These are phyloP conservation scores for Oreochromis spilurus DNA, from an alignment of 2,113 vertebrate species.

Conservation along the genomic window DNA sequence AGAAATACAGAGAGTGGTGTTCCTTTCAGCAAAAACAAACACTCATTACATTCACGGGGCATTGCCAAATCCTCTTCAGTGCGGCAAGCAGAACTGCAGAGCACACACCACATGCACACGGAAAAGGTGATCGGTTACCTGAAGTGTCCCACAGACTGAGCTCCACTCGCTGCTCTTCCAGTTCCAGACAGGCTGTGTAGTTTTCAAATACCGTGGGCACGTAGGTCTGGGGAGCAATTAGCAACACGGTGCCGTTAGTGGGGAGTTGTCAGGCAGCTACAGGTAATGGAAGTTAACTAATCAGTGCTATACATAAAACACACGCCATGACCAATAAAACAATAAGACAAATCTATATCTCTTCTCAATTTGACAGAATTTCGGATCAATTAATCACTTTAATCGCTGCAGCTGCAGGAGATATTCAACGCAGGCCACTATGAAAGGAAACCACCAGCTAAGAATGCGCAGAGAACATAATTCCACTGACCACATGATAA, in stretches of 20 bases:
- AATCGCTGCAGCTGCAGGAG: slow-evolving; percentile 1
- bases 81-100: background rate
- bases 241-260: slow-evolving; percentile 34
- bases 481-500: background rate
- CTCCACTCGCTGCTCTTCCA: slow-evolving; percentile 92
- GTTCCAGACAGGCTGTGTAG: slow-evolving; percentile 93
- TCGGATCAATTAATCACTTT: background rate
- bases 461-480: background rate
- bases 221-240: slow-evolving; percentile 80
- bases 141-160: slow-evolving; percentile 97
- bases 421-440: background rate
- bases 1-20: background rate
- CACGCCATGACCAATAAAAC: background rate
- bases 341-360: background rate
- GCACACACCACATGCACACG: background rate
- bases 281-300: slow-evolving; percentile 10
- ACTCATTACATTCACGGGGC: background rate
- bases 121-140: slow-evolving; percentile 69
- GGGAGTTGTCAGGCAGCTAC: slow-evolving; percentile 29
- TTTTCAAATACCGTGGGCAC: slow-evolving; percentile 97
- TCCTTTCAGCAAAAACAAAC: background rate
- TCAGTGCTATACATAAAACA: background rate
- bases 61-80: background rate
- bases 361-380: background rate
- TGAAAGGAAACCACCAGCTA: background rate